Conservation (phyloP, 2,888 invertebrate species). For the Tipula lateralis region DNA sequence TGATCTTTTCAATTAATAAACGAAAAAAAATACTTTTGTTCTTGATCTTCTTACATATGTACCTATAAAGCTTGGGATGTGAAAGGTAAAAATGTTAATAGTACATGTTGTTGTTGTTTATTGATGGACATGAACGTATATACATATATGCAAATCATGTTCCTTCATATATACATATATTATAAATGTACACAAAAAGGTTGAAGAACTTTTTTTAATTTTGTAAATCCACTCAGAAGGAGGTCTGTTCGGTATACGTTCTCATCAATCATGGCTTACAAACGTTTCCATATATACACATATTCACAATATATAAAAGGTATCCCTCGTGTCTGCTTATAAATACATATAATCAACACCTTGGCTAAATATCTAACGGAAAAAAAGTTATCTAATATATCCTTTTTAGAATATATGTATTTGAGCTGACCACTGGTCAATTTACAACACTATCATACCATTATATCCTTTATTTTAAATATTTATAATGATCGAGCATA, state of each 20-base stretch:
- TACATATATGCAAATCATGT: slow-evolving; percentile 5
- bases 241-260: not conserved
- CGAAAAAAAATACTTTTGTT: not conserved
- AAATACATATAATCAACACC: slow-evolving; percentile 6
- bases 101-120: not conserved
- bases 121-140: slow-evolving; percentile 6
- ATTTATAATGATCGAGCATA: not conserved
- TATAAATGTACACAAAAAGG: not conserved
- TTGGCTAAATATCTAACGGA: slow-evolving; percentile 9
- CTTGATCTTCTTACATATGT: not conserved
- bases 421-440: not conserved
- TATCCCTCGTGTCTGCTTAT: not conserved
- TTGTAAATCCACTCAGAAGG: not conserved
- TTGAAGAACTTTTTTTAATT: slow-evolving; percentile 1
- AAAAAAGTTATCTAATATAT: not conserved
- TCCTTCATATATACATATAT: too few species aligned
- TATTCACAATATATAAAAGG: not conserved
- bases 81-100: not conserved
- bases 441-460: not conserved
- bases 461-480: not conserved
- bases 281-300: too few species aligned
- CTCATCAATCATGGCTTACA: not conserved
- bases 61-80: not conserved
- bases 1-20: slow-evolving; percentile 24
- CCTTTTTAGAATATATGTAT: not conserved